phyloP scores from a whole-genome alignment of 2,113 vertebrate genomes.

The Trinectes maculatus region DNA sequence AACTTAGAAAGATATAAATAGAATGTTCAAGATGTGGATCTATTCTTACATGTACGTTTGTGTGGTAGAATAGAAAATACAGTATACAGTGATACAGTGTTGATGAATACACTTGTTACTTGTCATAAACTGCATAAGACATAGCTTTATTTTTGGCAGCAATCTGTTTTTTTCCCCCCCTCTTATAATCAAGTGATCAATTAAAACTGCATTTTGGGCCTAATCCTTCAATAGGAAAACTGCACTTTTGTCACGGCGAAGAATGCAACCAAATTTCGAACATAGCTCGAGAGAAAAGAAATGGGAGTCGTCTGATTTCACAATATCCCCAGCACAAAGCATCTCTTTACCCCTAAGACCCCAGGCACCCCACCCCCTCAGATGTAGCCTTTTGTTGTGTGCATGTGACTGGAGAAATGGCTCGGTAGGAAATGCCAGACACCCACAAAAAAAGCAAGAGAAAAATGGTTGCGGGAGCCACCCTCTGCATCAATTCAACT shows the following conservation, averaged over 20 bases:
- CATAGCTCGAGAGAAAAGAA: constrained; percentile 66
- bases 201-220: constrained; percentile 65
- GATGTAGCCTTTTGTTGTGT: constrained; percentile 78
- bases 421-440: constrained; percentile 77
- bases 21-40: too few relatives aligned
- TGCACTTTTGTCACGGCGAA: constrained; percentile 66
- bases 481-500: constrained; percentile 71
- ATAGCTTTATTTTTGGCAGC: constrained; percentile 30
- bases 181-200: constrained; percentile 58
- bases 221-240: constrained; percentile 67
- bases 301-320: constrained; percentile 73
- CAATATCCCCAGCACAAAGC: constrained; percentile 73
- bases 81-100: too few relatives aligned
- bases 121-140: background rate
- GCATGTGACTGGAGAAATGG: constrained; percentile 76
- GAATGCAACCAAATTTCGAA: constrained; percentile 67
- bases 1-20: too few relatives aligned
- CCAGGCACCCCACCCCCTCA: constrained; percentile 70
- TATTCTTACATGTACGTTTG: too few relatives aligned
- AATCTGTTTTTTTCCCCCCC: constrained; percentile 4
- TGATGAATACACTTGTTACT: too few relatives aligned
- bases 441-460: constrained; percentile 64
- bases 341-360: constrained; percentile 73
- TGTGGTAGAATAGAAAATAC: too few relatives aligned
- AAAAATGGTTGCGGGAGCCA: constrained; percentile 75